Evolutionary conservation across 2,888 invertebrate species (phyloP).

Genomic region (Poecilobothrus nobilitatus): DNA sequence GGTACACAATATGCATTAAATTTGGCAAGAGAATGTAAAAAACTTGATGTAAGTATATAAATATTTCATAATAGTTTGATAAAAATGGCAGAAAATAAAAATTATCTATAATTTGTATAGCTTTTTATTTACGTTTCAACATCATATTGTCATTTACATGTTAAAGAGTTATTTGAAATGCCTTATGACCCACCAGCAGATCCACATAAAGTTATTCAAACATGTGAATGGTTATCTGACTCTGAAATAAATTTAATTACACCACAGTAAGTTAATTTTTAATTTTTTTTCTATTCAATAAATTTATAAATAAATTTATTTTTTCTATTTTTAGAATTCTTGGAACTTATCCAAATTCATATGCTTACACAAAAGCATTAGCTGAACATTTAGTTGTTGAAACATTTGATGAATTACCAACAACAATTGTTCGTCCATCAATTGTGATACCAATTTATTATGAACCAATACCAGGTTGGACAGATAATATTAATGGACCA

Average conservation of each 20-base stretch:
- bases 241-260: constrained; percentile 58
- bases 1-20: constrained; percentile 83
- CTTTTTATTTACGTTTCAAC: constrained; percentile 67
- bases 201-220: constrained; percentile 65
- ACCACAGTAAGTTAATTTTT: constrained; percentile 44
- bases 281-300: background rate
- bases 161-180: constrained; percentile 70
- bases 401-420: constrained; percentile 66
- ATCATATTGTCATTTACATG: constrained; percentile 82
- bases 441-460: constrained; percentile 83
- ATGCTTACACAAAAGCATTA: constrained; percentile 88
- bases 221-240: constrained; percentile 71
- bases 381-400: constrained; percentile 77
- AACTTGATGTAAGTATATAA: constrained; percentile 57
- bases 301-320: constrained; percentile 4
- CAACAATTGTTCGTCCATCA: constrained; percentile 75
- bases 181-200: constrained; percentile 77
- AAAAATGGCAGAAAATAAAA: too few species aligned
- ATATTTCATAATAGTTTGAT: background rate
- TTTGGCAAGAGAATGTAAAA: constrained; percentile 66
- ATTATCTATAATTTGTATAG: constrained; percentile 38
- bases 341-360: constrained; percentile 79
- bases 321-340: constrained; percentile 48
- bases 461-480: constrained; percentile 81
- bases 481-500: constrained; percentile 90